phyloP scores from a whole-genome alignment of 2,888 invertebrate species.

The Ptychoptera albimana region DNA sequence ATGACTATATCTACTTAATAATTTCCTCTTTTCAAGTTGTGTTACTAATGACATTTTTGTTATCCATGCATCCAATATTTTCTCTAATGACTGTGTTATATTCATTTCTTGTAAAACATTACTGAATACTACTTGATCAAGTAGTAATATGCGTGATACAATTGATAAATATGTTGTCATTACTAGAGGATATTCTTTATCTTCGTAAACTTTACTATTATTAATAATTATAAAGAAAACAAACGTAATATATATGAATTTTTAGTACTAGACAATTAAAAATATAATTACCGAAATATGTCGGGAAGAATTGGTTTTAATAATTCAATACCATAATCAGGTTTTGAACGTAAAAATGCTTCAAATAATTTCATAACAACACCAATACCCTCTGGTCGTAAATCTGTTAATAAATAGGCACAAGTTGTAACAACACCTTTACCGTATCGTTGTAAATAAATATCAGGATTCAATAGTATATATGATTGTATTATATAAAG shows the following conservation, averaged over 20 bases:
- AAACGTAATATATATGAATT: background rate
- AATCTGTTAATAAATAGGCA: slow-evolving; percentile 58
- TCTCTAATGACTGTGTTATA: slow-evolving; percentile 49
- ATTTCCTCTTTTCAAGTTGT: slow-evolving; percentile 66
- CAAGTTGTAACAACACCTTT: slow-evolving; percentile 51
- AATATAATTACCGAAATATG: slow-evolving; percentile 38
- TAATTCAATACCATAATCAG: slow-evolving; percentile 54
- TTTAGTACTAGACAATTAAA: background rate
- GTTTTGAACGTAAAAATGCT: slow-evolving; percentile 56
- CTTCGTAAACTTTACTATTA: slow-evolving; percentile 46
- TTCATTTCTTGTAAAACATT: slow-evolving; percentile 30
- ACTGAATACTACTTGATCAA: slow-evolving; percentile 50
- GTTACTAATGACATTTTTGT: slow-evolving; percentile 62
- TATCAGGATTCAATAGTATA: slow-evolving; percentile 59
- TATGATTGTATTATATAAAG: slow-evolving; percentile 72
- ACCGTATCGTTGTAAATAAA: slow-evolving; percentile 58
- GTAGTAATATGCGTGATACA: slow-evolving; percentile 58
- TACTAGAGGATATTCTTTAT: slow-evolving; percentile 54
- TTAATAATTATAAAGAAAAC: slow-evolving; percentile 6
- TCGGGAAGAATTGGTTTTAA: slow-evolving; percentile 45
- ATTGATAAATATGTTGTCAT: slow-evolving; percentile 65
- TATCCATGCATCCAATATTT: slow-evolving; percentile 62
- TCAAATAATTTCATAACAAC: slow-evolving; percentile 60
- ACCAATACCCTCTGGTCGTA: slow-evolving; percentile 55
- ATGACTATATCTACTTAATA: slow-evolving; percentile 42